Evolutionary conservation across 2,888 invertebrate genomes (phyloP).

Genomic region (Autographa gamma): DNA sequence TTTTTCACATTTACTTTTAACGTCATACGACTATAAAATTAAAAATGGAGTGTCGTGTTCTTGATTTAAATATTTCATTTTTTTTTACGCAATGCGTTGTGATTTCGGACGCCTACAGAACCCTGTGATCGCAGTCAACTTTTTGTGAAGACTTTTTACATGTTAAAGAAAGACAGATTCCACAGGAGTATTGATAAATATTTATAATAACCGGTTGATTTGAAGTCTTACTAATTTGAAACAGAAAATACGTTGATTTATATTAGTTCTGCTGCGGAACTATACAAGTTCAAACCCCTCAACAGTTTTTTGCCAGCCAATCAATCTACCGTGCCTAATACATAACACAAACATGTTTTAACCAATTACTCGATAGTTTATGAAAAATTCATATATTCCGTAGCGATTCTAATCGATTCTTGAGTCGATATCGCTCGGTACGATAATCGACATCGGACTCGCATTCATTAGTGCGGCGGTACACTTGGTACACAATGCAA

Average conservation of each 20-base stretch:
- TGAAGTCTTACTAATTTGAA: conserved; percentile 7
- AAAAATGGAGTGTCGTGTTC: not conserved
- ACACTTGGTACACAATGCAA: conserved; percentile 59
- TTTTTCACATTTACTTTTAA: not conserved
- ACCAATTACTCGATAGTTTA: conserved; percentile 53
- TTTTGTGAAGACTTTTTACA: not conserved
- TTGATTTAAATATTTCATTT: not conserved
- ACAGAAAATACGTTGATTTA: conserved; percentile 10
- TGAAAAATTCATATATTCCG: conserved; percentile 57
- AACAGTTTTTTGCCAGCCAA: conserved; percentile 43
- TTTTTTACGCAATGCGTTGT: not conserved
- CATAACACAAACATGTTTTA: conserved; percentile 49
- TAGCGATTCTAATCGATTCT: conserved; percentile 70
- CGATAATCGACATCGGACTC: conserved; percentile 57
- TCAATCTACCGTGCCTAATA: conserved; percentile 54
- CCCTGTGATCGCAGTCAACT: too few species aligned
- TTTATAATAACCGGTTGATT: not conserved
- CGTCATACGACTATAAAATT: not conserved
- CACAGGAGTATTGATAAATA: conserved; percentile 1
- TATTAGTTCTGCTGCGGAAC: conserved; percentile 22
- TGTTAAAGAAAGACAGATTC: conserved; percentile 4
- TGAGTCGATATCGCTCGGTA: conserved; percentile 56
- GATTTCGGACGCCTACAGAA: not conserved
- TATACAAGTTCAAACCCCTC: conserved; percentile 18
- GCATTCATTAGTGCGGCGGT: conserved; percentile 59